Evolutionary conservation across 2,113 vertebrate species (phyloP).

Genomic region (Oceanites oceanicus): DNA sequence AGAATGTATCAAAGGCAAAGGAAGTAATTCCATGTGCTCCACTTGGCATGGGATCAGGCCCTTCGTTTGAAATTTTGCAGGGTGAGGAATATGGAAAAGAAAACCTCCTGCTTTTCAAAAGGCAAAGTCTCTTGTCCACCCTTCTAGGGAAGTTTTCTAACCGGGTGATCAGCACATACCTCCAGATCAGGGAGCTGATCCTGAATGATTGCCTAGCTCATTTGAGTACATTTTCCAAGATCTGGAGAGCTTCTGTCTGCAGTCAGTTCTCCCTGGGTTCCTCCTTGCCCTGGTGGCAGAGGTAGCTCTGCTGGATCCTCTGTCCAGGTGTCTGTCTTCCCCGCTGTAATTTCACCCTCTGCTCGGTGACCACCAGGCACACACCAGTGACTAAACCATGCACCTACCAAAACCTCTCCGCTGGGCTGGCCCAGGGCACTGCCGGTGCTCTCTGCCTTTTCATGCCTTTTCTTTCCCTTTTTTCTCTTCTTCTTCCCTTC

Average conservation of each 20-base stretch:
- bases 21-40: conserved; percentile 60
- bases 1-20: conserved; percentile 59
- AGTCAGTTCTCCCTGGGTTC: not conserved
- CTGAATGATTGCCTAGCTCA: not conserved
- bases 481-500: too few relatives aligned
- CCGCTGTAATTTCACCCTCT: not conserved
- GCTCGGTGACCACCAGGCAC: not conserved
- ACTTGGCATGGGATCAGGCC: conserved; percentile 45
- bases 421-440: not conserved
- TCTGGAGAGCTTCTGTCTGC: not conserved
- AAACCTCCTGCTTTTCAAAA: conserved; percentile 9
- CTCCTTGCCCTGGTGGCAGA: not conserved
- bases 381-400: not conserved
- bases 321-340: not conserved
- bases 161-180: not conserved
- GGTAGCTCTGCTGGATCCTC: not conserved
- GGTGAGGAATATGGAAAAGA: conserved; percentile 12
- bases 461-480: not conserved
- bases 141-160: not conserved
- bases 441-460: not conserved
- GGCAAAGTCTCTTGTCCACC: not conserved
- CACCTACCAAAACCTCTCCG: not conserved
- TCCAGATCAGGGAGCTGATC: not conserved
- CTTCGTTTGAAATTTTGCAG: conserved; percentile 8
- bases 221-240: not conserved